phyloP scores from a whole-genome alignment of 64 coral and sea anemone species.

The Astreopora myriophthalma region DNA sequence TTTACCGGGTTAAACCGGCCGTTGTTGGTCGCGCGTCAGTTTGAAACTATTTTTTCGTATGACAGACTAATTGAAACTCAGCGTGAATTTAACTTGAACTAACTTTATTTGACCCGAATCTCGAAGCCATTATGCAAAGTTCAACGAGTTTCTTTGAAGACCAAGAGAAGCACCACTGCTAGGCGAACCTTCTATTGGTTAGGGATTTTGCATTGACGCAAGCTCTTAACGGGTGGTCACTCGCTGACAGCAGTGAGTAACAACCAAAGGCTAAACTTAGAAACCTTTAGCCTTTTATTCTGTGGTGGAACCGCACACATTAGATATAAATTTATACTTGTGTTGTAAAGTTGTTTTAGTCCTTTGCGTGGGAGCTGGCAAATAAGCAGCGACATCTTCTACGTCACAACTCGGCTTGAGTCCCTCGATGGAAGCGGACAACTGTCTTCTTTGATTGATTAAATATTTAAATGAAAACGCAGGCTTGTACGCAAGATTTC shows the following conservation, averaged over 20 bases:
- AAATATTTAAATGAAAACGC: conserved; percentile 19
- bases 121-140: not conserved
- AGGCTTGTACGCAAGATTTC: not conserved
- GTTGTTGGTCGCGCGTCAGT: not conserved
- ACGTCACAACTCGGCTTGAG: conserved; percentile 10
- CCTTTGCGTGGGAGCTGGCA: not conserved
- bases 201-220: not conserved
- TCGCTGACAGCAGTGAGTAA: not conserved
- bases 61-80: not conserved
- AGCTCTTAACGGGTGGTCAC: conserved; percentile 13
- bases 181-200: not conserved
- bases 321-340: conserved; percentile 15
- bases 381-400: not conserved
- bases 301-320: not conserved
- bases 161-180: not conserved
- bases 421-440: not conserved
- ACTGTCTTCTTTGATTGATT: not conserved
- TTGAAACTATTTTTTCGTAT: not conserved
- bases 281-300: not conserved
- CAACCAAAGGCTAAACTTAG: not conserved
- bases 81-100: conserved; percentile 17
- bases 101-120: not conserved
- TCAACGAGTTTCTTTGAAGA: not conserved
- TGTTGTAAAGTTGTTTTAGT: not conserved
- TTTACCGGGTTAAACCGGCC: too few relatives aligned